phyloP scores from a whole-genome alignment of 2,888 invertebrate species.

The Sphaeridia pumilis region DNA sequence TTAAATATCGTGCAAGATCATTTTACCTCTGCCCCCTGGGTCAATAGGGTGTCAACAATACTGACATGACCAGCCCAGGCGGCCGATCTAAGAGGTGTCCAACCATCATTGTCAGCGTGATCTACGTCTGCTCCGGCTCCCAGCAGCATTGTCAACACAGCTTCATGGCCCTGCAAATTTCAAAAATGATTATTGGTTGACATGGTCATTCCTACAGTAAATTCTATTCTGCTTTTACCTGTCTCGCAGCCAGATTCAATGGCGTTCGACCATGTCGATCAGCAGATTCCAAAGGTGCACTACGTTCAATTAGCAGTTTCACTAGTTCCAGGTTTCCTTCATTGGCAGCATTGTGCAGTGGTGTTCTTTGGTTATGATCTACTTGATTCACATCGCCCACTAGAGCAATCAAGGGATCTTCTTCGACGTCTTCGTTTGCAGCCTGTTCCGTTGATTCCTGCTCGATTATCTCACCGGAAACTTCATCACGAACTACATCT shows the following conservation, averaged over 20 bases:
- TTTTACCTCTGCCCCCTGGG: slow-evolving; percentile 47
- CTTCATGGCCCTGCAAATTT: slow-evolving; percentile 54
- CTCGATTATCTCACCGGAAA: slow-evolving; percentile 38
- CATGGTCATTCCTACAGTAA: too few relatives aligned
- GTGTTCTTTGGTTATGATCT: slow-evolving; percentile 53
- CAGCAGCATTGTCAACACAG: slow-evolving; percentile 50
- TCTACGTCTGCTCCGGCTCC: slow-evolving; percentile 58
- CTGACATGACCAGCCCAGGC: slow-evolving; percentile 88
- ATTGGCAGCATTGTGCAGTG: slow-evolving; percentile 63
- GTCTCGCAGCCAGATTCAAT: slow-evolving; percentile 69
- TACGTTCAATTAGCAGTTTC: slow-evolving; percentile 49
- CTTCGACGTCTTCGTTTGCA: slow-evolving; percentile 41
- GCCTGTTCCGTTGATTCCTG: slow-evolving; percentile 41
- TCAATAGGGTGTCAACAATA: slow-evolving; percentile 39
- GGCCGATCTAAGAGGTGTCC: slow-evolving; percentile 82
- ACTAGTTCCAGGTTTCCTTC: slow-evolving; percentile 60
- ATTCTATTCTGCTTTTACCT: slow-evolving; percentile 20
- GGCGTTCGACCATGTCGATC: slow-evolving; percentile 65
- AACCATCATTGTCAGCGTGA: slow-evolving; percentile 71
- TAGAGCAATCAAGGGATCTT: slow-evolving; percentile 37
- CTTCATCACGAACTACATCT: too few relatives aligned
- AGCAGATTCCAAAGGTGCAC: slow-evolving; percentile 27
- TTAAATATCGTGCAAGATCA: neutral
- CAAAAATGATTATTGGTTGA: neutral
- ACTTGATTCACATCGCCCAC: slow-evolving; percentile 45